Base-by-base conservation (phyloP, 2,113 vertebrate genomes). In the Elachura formosa region DNA sequence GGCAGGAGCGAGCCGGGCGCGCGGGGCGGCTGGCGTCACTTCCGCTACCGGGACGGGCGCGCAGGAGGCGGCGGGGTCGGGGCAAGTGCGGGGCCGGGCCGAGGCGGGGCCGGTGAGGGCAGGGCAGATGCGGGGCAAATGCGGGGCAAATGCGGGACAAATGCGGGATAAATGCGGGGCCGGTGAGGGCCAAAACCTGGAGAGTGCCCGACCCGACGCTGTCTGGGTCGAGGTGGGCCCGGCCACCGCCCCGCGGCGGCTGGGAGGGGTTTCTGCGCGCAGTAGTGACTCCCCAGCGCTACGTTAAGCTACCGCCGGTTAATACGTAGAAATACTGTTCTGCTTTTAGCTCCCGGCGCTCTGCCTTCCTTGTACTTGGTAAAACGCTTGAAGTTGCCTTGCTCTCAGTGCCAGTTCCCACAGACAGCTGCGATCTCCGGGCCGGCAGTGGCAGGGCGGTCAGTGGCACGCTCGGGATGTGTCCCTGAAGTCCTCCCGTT, bases 301-400 rank as follows among this genome's bases (percentile, higher is more conserved):
- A 0, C 25, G 54, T 59, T 74, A 51, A 26, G 34, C 19, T 31
- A 0, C 16, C 34, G 41, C 11, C 1, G 0, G 29, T 71, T 55
- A 7, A 2, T 1, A 0, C 1, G n/a, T 2, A 13, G 40, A 9
- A 18, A 1, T 5, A 31, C 2, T 9, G 6, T 11, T 33, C 25
- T 23, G 1, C 0, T 16, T 21, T 56, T 28, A 56, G 4, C 1
- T 0, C 2, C 6, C 31, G 4, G 23, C 4, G 7, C 19, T 4
- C 1, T 4, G 18, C 11, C 0, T 0, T 33, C 11, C 3, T 13
- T 25, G 24, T 12, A 19, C 0, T 9, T 41, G 2, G 1, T 11
- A 3, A n/a, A 19, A 5, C 0, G 8, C 1, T 24, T 16, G 10
- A 7, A 8, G 21, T 24, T 41, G 3, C 4, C 2, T 15, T 31